These are phyloP conservation scores for Diuraphis noxia DNA, from an alignment of 1,140 invertebrate species.

Conservation along the genomic window DNA sequence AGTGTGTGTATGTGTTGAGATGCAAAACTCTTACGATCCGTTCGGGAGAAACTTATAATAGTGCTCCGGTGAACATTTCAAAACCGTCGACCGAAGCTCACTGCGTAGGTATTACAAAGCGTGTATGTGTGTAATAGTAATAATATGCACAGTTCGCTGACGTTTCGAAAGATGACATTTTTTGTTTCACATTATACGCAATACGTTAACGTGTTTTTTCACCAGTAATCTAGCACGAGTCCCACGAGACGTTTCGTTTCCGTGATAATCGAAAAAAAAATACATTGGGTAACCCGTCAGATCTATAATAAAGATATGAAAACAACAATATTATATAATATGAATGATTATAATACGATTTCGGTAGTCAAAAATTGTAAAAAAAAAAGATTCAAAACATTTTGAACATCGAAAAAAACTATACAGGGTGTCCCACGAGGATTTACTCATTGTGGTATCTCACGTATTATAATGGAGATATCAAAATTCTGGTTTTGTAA, in stretches of 20 bases:
- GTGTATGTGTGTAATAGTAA: not conserved
- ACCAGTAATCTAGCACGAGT: not conserved
- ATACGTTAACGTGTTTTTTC: not conserved
- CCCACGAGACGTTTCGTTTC: not conserved
- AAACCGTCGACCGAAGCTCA: not conserved
- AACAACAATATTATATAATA: not conserved
- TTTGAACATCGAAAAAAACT: no score
- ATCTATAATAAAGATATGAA: not conserved
- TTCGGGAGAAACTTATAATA: not conserved
- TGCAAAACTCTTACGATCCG: not conserved
- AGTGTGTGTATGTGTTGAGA: not conserved
- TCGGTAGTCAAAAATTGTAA: not conserved
- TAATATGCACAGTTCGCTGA: not conserved
- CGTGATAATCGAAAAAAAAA: not conserved
- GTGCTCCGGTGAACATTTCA: not conserved
- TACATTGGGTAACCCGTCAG: not conserved
- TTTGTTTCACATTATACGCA: not conserved
- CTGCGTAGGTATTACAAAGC: not conserved
- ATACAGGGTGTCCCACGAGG: no score
- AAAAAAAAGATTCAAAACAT: not conserved
- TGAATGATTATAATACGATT: not conserved
- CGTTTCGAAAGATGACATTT: constrained; percentile 16
- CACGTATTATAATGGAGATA: no score
- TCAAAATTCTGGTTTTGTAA: no score
- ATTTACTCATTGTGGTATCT: no score